Conservation (phyloP, 2,113 vertebrate genomes). For the Gnathonemus echidnorhynchus region DNA sequence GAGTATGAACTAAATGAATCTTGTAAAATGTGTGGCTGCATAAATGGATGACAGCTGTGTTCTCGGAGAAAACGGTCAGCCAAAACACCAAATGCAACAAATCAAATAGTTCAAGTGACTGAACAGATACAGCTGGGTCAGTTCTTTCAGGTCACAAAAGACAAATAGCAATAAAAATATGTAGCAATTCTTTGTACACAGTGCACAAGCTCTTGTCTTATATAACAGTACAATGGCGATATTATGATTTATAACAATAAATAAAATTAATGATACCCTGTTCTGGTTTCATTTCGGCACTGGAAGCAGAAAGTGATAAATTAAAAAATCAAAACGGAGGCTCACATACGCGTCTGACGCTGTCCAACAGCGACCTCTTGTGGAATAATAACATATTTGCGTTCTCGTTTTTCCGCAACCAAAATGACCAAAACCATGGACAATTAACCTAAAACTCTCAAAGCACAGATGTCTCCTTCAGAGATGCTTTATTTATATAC, state of each 20-base stretch:
- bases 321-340: neutral
- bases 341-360: neutral
- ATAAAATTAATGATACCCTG: neutral
- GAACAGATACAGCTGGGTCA: neutral
- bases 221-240: neutral
- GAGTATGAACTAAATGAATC: neutral
- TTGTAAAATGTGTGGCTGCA: neutral
- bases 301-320: neutral
- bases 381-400: neutral
- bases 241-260: neutral
- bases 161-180: neutral
- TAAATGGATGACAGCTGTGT: neutral
- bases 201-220: neutral
- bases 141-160: neutral
- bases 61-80: neutral
- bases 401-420: neutral
- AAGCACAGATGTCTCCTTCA: neutral
- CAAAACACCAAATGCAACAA: neutral
- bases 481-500: neutral
- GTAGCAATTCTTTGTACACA: neutral
- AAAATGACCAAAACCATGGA: neutral
- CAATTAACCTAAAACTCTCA: neutral
- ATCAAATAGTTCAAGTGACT: neutral
- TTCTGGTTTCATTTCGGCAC: neutral
- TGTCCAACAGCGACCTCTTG: neutral